Evolutionary conservation across 2,113 vertebrate genomes (phyloP).

Genomic region (Peromyscus californicus): DNA sequence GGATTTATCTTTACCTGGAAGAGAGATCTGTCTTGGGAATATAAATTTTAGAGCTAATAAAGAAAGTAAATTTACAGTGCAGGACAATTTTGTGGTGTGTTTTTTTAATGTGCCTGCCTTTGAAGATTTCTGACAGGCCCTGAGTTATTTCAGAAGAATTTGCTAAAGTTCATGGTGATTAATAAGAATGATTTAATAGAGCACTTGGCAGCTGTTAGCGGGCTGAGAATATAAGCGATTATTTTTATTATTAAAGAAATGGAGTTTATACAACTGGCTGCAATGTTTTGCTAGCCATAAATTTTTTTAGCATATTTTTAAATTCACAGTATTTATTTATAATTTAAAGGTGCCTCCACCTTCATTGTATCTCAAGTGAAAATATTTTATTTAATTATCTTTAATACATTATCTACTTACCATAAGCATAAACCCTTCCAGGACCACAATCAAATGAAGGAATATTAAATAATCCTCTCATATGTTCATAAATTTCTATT

Average conservation of each 20-base stretch:
- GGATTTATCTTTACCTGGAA: background rate
- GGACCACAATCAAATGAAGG: background rate
- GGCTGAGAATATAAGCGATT: constrained; percentile 4
- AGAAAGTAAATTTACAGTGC: constrained; percentile 1
- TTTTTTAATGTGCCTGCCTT: background rate
- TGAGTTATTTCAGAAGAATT: constrained; percentile 48
- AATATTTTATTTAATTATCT: constrained; percentile 29
- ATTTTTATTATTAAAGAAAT: constrained; percentile 67
- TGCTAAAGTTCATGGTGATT: constrained; percentile 39
- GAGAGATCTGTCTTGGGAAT: background rate
- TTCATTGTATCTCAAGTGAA: constrained; percentile 52
- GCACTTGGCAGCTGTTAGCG: constrained; percentile 44
- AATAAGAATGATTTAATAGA: constrained; percentile 44
- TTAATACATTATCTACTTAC: constrained; percentile 41
- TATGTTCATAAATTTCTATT: background rate
- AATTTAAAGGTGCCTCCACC: background rate
- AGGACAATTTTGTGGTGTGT: background rate
- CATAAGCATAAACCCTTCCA: background rate
- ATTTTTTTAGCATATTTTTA: constrained; percentile 23
- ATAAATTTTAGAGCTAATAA: constrained; percentile 33
- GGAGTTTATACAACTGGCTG: constrained; percentile 13
- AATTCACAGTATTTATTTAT: background rate
- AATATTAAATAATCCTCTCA: background rate
- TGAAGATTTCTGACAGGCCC: background rate
- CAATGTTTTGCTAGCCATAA: background rate